Evolutionary conservation across 1,140 invertebrate genomes (phyloP).

Genomic region (Nephotettix cincticeps): DNA sequence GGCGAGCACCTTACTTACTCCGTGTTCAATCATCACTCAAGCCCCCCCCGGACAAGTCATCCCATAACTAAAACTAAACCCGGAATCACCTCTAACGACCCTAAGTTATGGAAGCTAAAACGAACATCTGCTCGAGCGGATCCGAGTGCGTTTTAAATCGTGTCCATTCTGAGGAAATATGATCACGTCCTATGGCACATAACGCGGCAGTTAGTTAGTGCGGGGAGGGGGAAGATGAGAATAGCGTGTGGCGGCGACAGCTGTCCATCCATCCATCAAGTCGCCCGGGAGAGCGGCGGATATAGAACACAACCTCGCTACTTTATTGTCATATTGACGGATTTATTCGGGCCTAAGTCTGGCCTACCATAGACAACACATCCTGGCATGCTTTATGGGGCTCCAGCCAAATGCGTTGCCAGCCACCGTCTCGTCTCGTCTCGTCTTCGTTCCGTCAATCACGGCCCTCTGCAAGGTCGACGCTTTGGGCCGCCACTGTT

Average conservation of each 20-base stretch:
- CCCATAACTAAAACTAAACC: too few relatives aligned
- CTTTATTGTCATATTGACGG: conserved; percentile 27
- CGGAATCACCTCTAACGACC: too few relatives aligned
- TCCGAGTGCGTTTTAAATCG: conserved; percentile 16
- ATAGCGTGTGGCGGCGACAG: conserved; percentile 10
- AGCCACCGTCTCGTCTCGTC: too few relatives aligned
- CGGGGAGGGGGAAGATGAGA: conserved; percentile 6
- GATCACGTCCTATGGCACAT: not conserved
- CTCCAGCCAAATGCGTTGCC: not conserved
- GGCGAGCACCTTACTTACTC: too few relatives aligned
- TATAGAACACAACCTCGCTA: not conserved
- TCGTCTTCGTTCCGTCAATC: too few relatives aligned
- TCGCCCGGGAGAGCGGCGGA: conserved; percentile 6
- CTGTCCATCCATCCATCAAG: conserved; percentile 24
- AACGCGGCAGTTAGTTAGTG: not conserved
- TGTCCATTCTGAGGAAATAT: conserved; percentile 15
- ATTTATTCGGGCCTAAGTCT: conserved; percentile 24
- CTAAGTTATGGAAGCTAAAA: too few relatives aligned
- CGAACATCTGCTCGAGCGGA: too few relatives aligned
- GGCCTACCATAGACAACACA: conserved; percentile 14
- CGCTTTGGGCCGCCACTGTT: too few relatives aligned
- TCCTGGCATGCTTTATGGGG: not conserved
- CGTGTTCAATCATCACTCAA: too few relatives aligned
- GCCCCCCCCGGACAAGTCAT: too few relatives aligned
- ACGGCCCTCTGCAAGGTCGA: too few relatives aligned